Conservation (phyloP, 2,113 vertebrate genomes). For the Beaufortia kweichowensis region DNA sequence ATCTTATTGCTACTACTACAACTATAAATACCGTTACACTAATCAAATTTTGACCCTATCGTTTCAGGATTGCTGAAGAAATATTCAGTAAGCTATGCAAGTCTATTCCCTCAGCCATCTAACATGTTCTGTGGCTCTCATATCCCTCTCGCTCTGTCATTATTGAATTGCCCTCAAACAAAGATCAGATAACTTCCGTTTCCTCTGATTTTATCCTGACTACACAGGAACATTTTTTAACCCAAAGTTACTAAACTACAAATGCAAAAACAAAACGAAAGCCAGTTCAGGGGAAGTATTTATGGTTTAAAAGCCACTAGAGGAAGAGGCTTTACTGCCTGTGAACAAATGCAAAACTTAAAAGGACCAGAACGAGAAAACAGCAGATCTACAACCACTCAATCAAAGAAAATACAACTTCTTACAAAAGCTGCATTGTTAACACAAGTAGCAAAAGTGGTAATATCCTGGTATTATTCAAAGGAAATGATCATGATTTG, state of each 20-base stretch:
- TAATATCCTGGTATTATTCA: too few species aligned
- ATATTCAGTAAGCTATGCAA: not conserved
- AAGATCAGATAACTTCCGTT: slow-evolving; percentile 47
- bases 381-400: slow-evolving; percentile 30
- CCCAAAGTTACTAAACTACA: slow-evolving; percentile 33
- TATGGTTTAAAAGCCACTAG: slow-evolving; percentile 53
- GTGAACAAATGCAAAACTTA: slow-evolving; percentile 60
- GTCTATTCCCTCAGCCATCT: not conserved
- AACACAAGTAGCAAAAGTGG: not conserved
- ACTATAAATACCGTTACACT: too few species aligned
- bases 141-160: not conserved
- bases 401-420: not conserved
- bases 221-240: slow-evolving; percentile 37
- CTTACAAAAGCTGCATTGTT: not conserved
- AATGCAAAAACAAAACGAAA: slow-evolving; percentile 13
- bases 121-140: not conserved
- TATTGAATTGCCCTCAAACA: slow-evolving; percentile 39
- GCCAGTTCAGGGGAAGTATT: slow-evolving; percentile 49
- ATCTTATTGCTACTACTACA: too few species aligned
- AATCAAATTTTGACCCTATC: too few species aligned
- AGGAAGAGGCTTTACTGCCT: slow-evolving; percentile 62
- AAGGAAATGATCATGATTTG: too few species aligned
- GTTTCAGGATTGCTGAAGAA: not conserved
- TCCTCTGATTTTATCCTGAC: slow-evolving; percentile 53
- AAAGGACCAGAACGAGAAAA: slow-evolving; percentile 50